Percentiles rank a stretch among this genome's conserved stretches.
phyloP scores from a whole-genome alignment of 2,113 vertebrate species.

The Haliaeetus leucogaster region DNA sequence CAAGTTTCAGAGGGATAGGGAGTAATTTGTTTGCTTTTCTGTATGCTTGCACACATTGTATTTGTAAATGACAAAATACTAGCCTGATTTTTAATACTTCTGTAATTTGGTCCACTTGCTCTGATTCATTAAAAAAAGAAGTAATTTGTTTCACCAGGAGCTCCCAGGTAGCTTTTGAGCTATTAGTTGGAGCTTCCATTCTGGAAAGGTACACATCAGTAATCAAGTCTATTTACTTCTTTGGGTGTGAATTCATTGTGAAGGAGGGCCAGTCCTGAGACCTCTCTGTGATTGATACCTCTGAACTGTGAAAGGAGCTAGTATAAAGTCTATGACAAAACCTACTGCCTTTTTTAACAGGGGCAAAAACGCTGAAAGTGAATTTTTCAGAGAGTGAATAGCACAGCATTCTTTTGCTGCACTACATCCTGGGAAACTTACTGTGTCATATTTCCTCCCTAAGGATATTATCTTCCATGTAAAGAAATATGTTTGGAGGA shows the following conservation, averaged over 20 bases:
- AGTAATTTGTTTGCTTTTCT: neutral
- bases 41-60: neutral
- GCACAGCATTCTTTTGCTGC: neutral
- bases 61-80: neutral
- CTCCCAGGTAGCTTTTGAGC: neutral
- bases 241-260: neutral
- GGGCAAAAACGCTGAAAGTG: neutral
- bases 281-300: neutral
- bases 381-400: neutral
- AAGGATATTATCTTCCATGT: neutral
- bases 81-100: neutral
- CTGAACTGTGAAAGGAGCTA: neutral
- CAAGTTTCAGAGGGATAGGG: neutral
- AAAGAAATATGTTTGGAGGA: neutral
- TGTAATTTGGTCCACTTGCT: neutral
- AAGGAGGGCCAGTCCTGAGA: neutral
- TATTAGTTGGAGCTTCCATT: neutral
- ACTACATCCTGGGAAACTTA: neutral
- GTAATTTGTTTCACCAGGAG: neutral
- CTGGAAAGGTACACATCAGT: neutral
- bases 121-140: neutral
- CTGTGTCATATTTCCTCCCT: neutral
- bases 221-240: neutral
- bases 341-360: neutral
- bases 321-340: neutral